Percentiles rank a stretch among this genome's conserved stretches.
Conservation (phyloP, 2,888 invertebrate species). For the Dasysyrphus tricinctus region DNA sequence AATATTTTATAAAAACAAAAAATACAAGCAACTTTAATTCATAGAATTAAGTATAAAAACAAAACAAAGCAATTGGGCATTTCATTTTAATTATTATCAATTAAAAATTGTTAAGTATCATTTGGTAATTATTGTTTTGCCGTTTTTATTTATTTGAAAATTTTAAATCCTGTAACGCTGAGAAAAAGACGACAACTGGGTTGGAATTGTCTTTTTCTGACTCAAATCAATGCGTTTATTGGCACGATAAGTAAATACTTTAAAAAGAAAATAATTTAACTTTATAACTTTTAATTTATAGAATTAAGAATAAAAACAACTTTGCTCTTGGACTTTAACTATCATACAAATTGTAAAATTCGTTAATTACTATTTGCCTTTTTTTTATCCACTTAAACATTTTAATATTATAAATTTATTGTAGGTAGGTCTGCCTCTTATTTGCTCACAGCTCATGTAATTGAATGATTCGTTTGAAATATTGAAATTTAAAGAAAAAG, state of each 20-base stretch:
- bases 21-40: neutral
- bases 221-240: neutral
- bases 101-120: neutral
- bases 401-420: neutral
- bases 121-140: neutral
- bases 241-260: neutral
- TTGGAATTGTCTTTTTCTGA: neutral
- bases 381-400: neutral
- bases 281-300: neutral
- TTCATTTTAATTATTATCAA: neutral
- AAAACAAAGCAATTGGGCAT: neutral
- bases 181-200: neutral
- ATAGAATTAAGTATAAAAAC: neutral
- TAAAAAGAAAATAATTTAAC: neutral
- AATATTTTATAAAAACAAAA: neutral
- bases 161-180: neutral
- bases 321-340: neutral
- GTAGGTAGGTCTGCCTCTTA: neutral
- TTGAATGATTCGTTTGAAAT: slow-evolving; percentile 1
- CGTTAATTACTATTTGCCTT: neutral
- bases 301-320: slow-evolving; percentile 14
- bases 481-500: slow-evolving; percentile 2
- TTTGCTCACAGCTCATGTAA: neutral
- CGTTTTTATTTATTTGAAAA: neutral
- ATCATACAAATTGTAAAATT: neutral